phyloP scores from a whole-genome alignment of 2,113 vertebrate genomes.

The Anser cygnoides region DNA sequence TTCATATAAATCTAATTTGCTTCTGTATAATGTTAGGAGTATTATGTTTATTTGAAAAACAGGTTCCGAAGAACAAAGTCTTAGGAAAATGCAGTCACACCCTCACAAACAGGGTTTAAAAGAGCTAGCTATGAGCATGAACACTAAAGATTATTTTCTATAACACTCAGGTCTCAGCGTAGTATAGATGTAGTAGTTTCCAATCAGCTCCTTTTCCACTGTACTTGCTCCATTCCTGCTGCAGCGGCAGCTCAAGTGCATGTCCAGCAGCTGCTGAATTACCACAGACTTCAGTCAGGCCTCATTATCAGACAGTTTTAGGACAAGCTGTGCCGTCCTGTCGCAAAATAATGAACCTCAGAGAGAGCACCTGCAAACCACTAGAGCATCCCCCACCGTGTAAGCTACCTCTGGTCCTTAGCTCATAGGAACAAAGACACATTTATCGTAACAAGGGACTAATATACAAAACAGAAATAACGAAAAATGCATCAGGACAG shows the following conservation, averaged over 20 bases:
- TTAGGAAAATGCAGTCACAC: constrained; percentile 2
- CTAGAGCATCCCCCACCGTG: not conserved
- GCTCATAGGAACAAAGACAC: accelerated
- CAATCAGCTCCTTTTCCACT: not conserved
- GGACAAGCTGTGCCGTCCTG: not conserved
- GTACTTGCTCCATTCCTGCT: not conserved
- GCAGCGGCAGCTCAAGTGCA: not conserved
- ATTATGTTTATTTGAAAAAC: constrained; percentile 63
- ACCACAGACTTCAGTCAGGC: not conserved
- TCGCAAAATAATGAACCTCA: not conserved
- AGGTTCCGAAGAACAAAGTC: constrained; percentile 55
- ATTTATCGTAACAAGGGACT: not conserved
- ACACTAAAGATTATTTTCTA: not conserved
- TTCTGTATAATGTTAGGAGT: constrained; percentile 52
- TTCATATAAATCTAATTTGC: constrained; percentile 74
- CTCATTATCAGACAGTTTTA: not conserved
- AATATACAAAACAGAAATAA: accelerated
- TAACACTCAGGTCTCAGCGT: not conserved
- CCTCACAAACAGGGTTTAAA: not conserved
- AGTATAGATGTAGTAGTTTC: not conserved
- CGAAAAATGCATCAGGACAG: not conserved
- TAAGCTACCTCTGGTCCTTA: accelerated
- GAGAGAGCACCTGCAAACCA: not conserved
- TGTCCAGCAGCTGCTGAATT: not conserved
- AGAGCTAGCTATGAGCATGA: not conserved